Evolutionary conservation across 2,888 invertebrate genomes (phyloP), one percentile per base, ranked within the genome.

Genomic region (Drosophila cyrtoloma): DNA sequence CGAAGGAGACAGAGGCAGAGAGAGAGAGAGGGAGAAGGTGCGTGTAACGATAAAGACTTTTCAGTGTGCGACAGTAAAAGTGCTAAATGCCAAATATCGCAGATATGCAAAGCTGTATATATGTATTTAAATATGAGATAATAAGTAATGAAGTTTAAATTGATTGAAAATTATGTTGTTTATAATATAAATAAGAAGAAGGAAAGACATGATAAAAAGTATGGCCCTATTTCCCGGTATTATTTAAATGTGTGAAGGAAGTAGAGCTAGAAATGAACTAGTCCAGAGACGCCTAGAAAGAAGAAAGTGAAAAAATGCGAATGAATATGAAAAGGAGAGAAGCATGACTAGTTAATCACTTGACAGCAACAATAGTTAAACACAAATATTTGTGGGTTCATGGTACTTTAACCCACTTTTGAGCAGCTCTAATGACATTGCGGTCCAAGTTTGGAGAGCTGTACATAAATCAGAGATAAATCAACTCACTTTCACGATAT

Each of bases 401-500:
- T n/a, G 35, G 14, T 10, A 58, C 16, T 19, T 32, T 35, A 57
- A 69, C 28, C 68, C 70, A 69, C 22, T 56, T 69, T 19, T 16
- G 6, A 33, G 51, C 60, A 26, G 5, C 32, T 42, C 32, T n/a
- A 59, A 75, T 61, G 57, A 44, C 52, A 61, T 55, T 28, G 26
- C 16, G 6, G 3, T 12, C 53, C 60, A 71, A 19, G 28, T 58
- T 64, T 61, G 56, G 59, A 55, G 33, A 56, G 58, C 22, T 33
- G 55, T 16, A 66, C 59, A 66, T 67, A 60, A 64, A 53, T 66
- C 52, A 53, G 35, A 26, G 68, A 55, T 66, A 68, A 67, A 67
- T 67, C 70, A 70, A 70, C 22, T 60, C 60, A 71, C 70, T 71
- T 71, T 71, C 70, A 61, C 63, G 52, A 26, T 57, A 56, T 62